Conservation (phyloP, 2,888 invertebrate genomes). For the Hypomecis punctinalis region DNA sequence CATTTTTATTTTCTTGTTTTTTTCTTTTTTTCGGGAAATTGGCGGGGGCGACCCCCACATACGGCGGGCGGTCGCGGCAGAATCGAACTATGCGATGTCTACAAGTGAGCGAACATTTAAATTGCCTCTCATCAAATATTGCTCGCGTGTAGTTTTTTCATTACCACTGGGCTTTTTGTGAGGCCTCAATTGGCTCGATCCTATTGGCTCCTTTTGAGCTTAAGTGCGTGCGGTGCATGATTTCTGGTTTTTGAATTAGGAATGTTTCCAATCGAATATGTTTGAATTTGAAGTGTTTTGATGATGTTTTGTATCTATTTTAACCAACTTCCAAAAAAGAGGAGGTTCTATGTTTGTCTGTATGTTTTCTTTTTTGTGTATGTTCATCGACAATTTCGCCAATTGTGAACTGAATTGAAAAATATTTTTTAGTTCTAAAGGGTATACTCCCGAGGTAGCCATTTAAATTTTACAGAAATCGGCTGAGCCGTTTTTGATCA, state of each 20-base stretch:
- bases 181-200: constrained; percentile 67
- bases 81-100: constrained; percentile 83
- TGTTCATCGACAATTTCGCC: too few relatives aligned
- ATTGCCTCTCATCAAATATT: constrained; percentile 85
- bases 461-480: too few relatives aligned
- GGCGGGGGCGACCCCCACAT: constrained; percentile 65
- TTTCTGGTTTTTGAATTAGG: constrained; percentile 36
- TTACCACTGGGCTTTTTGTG: constrained; percentile 78
- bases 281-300: neutral
- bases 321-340: too few relatives aligned
- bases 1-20: constrained; percentile 80
- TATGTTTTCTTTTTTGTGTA: too few relatives aligned
- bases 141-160: constrained; percentile 83
- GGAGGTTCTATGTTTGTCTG: too few relatives aligned
- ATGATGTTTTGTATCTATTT: too few relatives aligned
- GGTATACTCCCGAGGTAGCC: too few relatives aligned
- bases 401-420: too few relatives aligned
- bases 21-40: constrained; percentile 77
- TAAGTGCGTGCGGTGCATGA: constrained; percentile 29
- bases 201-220: constrained; percentile 68
- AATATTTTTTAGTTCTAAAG: too few relatives aligned
- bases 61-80: constrained; percentile 48
- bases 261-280: constrained; percentile 8
- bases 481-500: too few relatives aligned
- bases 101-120: constrained; percentile 84